These are phyloP conservation scores for Buceros bicornis DNA, from an alignment of 2,797 vertebrate genomes.

Conservation along the genomic window DNA sequence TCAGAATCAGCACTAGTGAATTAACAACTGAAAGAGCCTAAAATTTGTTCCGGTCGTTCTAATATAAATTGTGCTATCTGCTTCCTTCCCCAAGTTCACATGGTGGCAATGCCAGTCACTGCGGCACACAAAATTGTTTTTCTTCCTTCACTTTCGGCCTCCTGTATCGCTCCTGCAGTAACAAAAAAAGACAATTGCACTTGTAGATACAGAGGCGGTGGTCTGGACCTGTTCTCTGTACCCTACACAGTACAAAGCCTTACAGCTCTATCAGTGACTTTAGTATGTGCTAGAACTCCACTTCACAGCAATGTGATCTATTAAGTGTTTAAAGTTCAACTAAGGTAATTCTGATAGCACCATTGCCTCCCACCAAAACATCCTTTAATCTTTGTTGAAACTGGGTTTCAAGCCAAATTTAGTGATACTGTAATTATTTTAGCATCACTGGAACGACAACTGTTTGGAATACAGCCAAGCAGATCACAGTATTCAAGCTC, in stretches of 20 bases:
- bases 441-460: background rate
- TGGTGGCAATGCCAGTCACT: fast-evolving
- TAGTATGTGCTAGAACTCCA: background rate
- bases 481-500: background rate
- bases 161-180: background rate
- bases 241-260: too few relatives aligned
- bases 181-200: background rate
- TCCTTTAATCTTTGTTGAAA: background rate
- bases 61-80: background rate
- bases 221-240: background rate
- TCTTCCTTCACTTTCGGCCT: background rate
- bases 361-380: background rate
- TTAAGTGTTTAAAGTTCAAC: background rate
- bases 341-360: background rate
- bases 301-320: background rate
- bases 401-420: background rate
- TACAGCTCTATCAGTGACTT: too few relatives aligned
- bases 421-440: background rate
- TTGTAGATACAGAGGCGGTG: background rate
- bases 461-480: fast-evolving
- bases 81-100: background rate
- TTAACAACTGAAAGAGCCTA: background rate
- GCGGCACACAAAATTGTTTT: too few relatives aligned
- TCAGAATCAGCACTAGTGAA: background rate
- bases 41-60: background rate